These are phyloP conservation scores for Furnarius figulus DNA, from an alignment of 2,113 vertebrate species.

Conservation along the genomic window DNA sequence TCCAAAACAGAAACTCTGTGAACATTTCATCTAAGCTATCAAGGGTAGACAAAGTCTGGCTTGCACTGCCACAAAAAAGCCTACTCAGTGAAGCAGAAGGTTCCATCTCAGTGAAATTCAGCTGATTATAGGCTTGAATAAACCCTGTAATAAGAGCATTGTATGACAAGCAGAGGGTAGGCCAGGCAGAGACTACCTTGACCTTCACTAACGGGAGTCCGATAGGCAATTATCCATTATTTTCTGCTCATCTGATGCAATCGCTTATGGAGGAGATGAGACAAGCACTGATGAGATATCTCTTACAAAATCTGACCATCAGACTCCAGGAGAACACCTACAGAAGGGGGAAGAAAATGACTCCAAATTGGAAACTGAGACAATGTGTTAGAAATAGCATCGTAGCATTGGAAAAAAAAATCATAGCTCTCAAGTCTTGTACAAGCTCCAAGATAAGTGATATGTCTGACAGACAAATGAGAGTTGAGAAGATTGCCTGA, in stretches of 20 bases:
- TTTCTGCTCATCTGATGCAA: neutral
- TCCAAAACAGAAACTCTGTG: neutral
- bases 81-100: neutral
- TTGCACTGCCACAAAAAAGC: neutral
- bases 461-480: neutral
- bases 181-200: neutral
- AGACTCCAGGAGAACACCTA: neutral
- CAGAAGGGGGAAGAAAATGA: neutral
- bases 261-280: neutral
- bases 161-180: constrained; percentile 4
- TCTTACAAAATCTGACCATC: neutral
- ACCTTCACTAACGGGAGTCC: constrained; percentile 51
- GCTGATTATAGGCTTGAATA: constrained; percentile 22
- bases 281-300: neutral
- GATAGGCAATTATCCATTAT: constrained; percentile 29
- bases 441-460: neutral
- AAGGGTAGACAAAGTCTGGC: neutral
- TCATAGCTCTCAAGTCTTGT: neutral
- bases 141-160: constrained; percentile 19
- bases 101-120: neutral
- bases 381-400: neutral
- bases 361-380: neutral
- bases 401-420: neutral
- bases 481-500: neutral
- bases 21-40: neutral